Evolutionary conservation across 2,797 vertebrate genomes (phyloP).

Genomic region (Lophotriccus pileatus): DNA sequence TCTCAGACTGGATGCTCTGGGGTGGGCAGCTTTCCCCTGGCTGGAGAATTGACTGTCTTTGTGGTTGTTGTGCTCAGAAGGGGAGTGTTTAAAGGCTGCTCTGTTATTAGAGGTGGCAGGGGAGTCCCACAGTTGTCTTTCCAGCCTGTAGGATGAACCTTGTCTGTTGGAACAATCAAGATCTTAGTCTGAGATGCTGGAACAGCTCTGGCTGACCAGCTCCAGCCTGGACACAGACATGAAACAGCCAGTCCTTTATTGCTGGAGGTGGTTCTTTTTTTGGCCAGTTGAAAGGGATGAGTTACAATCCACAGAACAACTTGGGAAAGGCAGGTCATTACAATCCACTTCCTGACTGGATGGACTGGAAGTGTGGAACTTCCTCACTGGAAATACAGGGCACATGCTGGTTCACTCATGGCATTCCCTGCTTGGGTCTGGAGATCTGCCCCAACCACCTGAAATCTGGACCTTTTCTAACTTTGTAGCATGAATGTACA

Average conservation of each 20-base stretch:
- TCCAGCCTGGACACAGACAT: background rate
- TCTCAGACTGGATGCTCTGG: background rate
- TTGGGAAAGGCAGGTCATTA: background rate
- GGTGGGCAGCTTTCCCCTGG: background rate
- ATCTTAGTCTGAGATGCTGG: background rate
- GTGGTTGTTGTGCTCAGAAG: background rate
- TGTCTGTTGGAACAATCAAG: background rate
- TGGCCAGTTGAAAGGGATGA: background rate
- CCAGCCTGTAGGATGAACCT: background rate
- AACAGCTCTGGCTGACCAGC: background rate
- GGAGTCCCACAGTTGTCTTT: background rate
- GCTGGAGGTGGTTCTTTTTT: background rate
- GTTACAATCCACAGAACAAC: background rate
- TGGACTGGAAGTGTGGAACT: background rate
- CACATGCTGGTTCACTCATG: background rate
- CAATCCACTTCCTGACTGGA: background rate
- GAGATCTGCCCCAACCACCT: background rate
- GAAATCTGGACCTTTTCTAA: background rate
- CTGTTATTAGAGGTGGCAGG: background rate
- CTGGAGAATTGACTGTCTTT: background rate
- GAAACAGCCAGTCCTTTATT: background rate
- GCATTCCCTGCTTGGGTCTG: background rate
- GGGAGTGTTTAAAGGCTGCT: background rate
- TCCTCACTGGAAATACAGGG: background rate
- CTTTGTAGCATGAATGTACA: constrained; percentile 43